These are phyloP conservation scores for Bufotes viridis DNA, from an alignment of 2,797 vertebrate genomes.

Conservation along the genomic window DNA sequence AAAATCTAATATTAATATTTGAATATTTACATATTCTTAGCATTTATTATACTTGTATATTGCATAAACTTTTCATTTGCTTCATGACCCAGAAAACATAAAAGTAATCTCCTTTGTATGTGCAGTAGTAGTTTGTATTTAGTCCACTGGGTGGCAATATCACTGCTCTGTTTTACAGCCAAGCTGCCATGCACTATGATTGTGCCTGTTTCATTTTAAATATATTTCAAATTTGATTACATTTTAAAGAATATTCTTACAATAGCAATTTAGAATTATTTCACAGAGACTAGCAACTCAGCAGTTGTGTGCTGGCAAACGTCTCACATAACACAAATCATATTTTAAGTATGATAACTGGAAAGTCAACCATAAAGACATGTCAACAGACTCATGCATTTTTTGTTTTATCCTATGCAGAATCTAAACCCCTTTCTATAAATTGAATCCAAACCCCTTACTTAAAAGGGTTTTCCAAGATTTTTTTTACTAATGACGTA, in stretches of 20 bases:
- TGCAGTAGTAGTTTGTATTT: neutral
- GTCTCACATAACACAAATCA: neutral
- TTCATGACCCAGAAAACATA: neutral
- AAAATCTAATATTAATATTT: neutral
- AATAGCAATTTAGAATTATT: constrained; percentile 20
- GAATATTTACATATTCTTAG: neutral
- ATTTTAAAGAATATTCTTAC: constrained; percentile 9
- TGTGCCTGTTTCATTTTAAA: constrained; percentile 26
- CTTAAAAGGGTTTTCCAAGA: too few species aligned
- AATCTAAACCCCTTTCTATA: neutral
- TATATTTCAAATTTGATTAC: constrained; percentile 29
- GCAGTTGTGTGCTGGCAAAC: constrained; percentile 15
- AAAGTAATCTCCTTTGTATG: neutral
- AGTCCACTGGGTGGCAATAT: constrained; percentile 46
- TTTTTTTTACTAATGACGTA: too few species aligned
- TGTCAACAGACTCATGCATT: neutral
- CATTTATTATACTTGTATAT: neutral
- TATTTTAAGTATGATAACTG: neutral
- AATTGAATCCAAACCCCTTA: neutral
- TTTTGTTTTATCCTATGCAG: neutral
- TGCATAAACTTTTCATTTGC: neutral
- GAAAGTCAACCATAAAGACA: constrained; percentile 28
- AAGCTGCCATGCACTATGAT: constrained; percentile 30
- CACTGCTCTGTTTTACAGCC: neutral
- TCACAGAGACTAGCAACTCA: constrained; percentile 9